phyloP scores from a whole-genome alignment of 2,113 vertebrate genomes.

The Apaloderma vittatum region DNA sequence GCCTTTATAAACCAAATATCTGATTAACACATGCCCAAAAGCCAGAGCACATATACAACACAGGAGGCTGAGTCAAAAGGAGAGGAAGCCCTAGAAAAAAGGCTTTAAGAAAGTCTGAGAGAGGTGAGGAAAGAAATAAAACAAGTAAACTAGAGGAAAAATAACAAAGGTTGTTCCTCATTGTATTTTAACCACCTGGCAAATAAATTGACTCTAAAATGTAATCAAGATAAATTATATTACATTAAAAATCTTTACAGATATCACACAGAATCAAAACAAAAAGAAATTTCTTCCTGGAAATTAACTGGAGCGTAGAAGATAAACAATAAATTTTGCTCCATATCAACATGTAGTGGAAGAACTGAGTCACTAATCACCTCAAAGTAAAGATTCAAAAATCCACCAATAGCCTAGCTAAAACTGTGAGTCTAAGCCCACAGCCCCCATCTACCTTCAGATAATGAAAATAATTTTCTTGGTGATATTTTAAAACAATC shows the following conservation, averaged over 20 bases:
- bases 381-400: background rate
- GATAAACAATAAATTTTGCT: background rate
- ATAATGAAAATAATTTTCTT: background rate
- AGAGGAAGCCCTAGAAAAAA: background rate
- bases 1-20: background rate
- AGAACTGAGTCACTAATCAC: background rate
- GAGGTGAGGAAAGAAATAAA: background rate
- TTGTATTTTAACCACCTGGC: background rate
- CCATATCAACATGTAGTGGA: background rate
- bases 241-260: background rate
- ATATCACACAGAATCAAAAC: background rate
- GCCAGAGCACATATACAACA: fast-evolving
- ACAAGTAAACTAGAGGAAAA: background rate
- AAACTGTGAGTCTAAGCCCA: background rate
- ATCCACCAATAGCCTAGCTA: background rate
- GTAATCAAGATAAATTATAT: background rate
- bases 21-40: background rate
- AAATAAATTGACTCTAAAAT: background rate
- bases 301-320: background rate
- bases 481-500: background rate
- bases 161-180: background rate
- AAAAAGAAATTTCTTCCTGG: background rate
- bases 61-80: background rate
- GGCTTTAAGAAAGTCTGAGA: background rate
- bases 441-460: background rate